Base-by-base conservation (phyloP, 2,113 vertebrate genomes). In the Aspidoscelis tigris region DNA sequence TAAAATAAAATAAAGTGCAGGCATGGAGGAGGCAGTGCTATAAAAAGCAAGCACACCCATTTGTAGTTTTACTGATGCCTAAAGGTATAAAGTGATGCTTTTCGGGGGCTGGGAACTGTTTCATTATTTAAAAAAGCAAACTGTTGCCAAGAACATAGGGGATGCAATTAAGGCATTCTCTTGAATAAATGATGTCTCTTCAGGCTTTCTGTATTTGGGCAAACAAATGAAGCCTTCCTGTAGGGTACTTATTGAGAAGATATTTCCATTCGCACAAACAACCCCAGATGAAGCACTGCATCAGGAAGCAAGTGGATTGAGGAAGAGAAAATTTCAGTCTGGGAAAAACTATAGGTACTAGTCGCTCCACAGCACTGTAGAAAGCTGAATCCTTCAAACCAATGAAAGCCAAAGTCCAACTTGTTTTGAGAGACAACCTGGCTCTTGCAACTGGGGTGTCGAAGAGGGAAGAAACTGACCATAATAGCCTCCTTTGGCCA, bases 121-220 rank as follows among this genome's bases (percentile, higher is more conserved):
- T 74, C 41, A 44, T 82, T 64, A 64, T 82, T 82, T 64, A 44
- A 43, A 74, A 82, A 73, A 64, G 6, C 22, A 82, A 74, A 73
- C 39, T 58, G 7, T 74, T 82, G 70, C 70, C 80, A 74, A 47
- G 70, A 82, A 74, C 53, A 82, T 18, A 21, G 41, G 53, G 78
- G 66, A 90, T 87, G 88, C 70, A 90, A 90, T 93, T 93, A 89
- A 89, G 0, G 6, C 50, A 80, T 65, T 71, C 77, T 84, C 12
- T 71, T 80, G 83, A 83, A 66, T 69, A 86, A 89, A 50, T 89
- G 82, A 80, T 76, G 81, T 75, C 22, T 88, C 80, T 78, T 22
- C 66, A 50, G 78, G 53, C 22, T 82, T 33, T 71, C 64, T 80
- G 26, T 21, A 8, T 61, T 44, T 82, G 53, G 70, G 55, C 53